Evolutionary conservation across 2,888 invertebrate species (phyloP), one percentile per base, ranked within the genome.

Genomic region (Augiades crinisus): DNA sequence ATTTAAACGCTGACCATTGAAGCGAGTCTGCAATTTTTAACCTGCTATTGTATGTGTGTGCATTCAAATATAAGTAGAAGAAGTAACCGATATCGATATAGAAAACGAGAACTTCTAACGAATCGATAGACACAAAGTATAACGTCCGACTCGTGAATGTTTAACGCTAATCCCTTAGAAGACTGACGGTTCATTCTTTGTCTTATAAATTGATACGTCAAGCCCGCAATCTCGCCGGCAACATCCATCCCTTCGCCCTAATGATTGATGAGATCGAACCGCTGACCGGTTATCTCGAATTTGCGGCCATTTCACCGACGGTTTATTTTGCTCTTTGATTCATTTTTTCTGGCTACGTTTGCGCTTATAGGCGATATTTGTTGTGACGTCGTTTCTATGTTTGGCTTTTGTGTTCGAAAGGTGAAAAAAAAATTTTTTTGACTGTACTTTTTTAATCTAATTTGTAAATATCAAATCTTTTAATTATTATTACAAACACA

Each of bases 171-270:
- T 80, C 76, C 69, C 64, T 60, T 62, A 57, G 49, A 59, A 60
- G 75, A 75, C 70, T 75, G 79, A 77, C 81, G 77, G 78, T 78
- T 74, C 74, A 80, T 81, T 81, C 79, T 81, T 83, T 77, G 78
- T 78, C 81, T 83, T 84, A 87, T 85, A 87, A 85, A 87, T 87
- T 85, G 86, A 83, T 85, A 80, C 78, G 85, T 83, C 83, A 72
- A 68, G 76, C 60, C 56, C 68, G 72, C 78, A 83, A 86, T 85
- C 85, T 81, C 78, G 70, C 60, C 64, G 67, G 66, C 70, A 67
- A 76, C 79, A 80, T 81, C 82, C 84, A 83, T 68, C 62, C 65
- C 56, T 62, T 55, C 59, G 64, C 65, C 65, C 75, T 78, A 79
- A 85, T 86, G 85, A 86, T 85, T 82, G 83, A 85, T 83, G 82